These are phyloP conservation scores for Synergus umbraculus DNA, from an alignment of 2,888 invertebrate genomes.

Conservation along the genomic window DNA sequence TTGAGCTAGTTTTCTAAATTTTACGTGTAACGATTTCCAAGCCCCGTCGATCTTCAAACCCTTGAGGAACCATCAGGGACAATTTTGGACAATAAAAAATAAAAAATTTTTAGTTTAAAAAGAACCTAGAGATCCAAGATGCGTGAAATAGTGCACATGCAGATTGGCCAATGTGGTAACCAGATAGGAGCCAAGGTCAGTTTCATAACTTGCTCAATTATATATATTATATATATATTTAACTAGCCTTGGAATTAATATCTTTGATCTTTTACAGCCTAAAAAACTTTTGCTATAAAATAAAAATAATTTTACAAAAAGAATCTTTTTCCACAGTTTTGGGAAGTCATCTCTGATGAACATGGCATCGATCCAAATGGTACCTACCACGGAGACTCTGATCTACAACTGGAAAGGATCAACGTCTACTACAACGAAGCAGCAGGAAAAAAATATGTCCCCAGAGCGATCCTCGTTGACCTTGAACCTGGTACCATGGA, in stretches of 20 bases:
- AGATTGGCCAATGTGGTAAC: conserved; percentile 93
- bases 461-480: conserved; percentile 82
- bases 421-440: conserved; percentile 83
- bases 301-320: not conserved
- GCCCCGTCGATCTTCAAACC: not conserved
- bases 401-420: conserved; percentile 82
- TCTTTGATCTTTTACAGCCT: too few relatives aligned
- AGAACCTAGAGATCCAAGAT: conserved; percentile 75
- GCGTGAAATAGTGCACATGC: conserved; percentile 90
- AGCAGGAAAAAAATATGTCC: conserved; percentile 84
- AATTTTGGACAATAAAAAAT: conserved; percentile 12
- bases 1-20: not conserved
- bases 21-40: not conserved
- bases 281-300: too few relatives aligned
- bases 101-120: not conserved
- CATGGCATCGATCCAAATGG: conserved; percentile 81
- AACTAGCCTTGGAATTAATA: not conserved
- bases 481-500: conserved; percentile 87
- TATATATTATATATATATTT: too few relatives aligned
- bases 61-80: not conserved
- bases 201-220: conserved; percentile 3
- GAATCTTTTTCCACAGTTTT: conserved; percentile 65
- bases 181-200: conserved; percentile 87
- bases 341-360: conserved; percentile 89
- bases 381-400: conserved; percentile 80